Evolutionary conservation across 2,113 vertebrate genomes (phyloP), one percentile per base, ranked within the genome.

Genomic region (Callipepla californica): DNA sequence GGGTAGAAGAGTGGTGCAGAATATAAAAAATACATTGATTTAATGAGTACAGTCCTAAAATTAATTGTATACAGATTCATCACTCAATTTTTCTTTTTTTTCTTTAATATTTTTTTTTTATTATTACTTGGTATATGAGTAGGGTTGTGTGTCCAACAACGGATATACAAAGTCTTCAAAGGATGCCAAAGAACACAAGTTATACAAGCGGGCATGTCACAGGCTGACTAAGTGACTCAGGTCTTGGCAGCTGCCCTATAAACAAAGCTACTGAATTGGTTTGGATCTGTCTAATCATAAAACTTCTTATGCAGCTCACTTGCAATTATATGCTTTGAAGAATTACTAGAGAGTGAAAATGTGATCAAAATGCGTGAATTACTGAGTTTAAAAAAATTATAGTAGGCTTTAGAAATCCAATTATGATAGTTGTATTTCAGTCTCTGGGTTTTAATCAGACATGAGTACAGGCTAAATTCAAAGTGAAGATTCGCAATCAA

Each of bases 191-290:
- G 89, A 86, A 74, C 8, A 94, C 75, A 94, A 91, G 94, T 94
- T 94, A 91, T 90, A 93, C 91, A 96, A 95, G 48, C 30, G 23
- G 92, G 87, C 93, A 96, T 95, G 93, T 96, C 90, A 72, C 85
- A 90, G n/a, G 79, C 82, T 94, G 96, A 97, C 79, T 93, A 34
- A 15, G 77, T 96, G 96, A 97, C 74, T 97, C 96, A 97, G 1
- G 15, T 30, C 25, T 94, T 97, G 95, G 91, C 96, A 93, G 42
- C 51, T 55, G 55, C 58, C 42, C 14, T 28, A 5, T 95, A 96
- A 97, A 95, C 63, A 96, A 89, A 96, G 85, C 95, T 96, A 96
- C 94, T 91, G 81, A 91, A 69, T 91, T 80, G 70, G 48, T 84
- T 77, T 67, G 70, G 66, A 78, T 78, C 48, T 90, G 74, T 62